Percentiles rank a stretch among this genome's conserved stretches.
Evolutionary conservation across 2,113 vertebrate genomes (phyloP).

Genomic region (Stictonetta naevosa): DNA sequence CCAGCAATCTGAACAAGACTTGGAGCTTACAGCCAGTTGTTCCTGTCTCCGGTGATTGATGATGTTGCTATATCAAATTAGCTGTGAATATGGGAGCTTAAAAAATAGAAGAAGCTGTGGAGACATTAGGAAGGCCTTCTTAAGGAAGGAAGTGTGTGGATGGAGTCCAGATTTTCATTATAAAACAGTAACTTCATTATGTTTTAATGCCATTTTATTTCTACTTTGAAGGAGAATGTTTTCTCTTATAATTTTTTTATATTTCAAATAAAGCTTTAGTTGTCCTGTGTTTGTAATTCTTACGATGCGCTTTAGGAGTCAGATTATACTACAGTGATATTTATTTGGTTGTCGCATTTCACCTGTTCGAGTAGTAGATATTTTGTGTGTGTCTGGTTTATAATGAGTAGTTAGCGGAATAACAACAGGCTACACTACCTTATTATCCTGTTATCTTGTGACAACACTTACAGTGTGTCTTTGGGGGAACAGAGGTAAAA

Average conservation of each 20-base stretch:
- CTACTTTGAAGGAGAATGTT: conserved; percentile 52
- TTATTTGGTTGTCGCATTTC: conserved; percentile 60
- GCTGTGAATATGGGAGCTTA: conserved; percentile 73
- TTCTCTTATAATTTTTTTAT: conserved; percentile 29
- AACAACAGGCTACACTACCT: conserved; percentile 58
- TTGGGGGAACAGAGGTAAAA: conserved; percentile 55
- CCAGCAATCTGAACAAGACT: neutral
- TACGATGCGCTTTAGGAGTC: conserved; percentile 24
- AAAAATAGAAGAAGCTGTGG: conserved; percentile 62
- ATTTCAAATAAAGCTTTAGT: conserved; percentile 47
- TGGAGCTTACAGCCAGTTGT: conserved; percentile 50
- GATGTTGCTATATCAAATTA: conserved; percentile 80
- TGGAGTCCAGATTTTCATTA: conserved; percentile 61
- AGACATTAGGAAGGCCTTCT: conserved; percentile 51
- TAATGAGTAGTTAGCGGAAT: conserved; percentile 71
- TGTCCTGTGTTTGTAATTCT: conserved; percentile 10
- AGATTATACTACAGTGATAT: conserved; percentile 10
- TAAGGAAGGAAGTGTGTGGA: conserved; percentile 49
- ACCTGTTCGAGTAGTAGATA: conserved; percentile 55
- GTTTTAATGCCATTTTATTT: conserved; percentile 62
- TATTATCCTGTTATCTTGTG: conserved; percentile 73
- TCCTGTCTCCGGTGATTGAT: conserved; percentile 78
- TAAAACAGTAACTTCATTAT: conserved; percentile 44
- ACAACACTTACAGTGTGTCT: conserved; percentile 45
- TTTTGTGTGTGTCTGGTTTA: conserved; percentile 48